These are phyloP conservation scores for Sphecodes monilicornis DNA, from an alignment of 2,888 invertebrate species.

Conservation along the genomic window DNA sequence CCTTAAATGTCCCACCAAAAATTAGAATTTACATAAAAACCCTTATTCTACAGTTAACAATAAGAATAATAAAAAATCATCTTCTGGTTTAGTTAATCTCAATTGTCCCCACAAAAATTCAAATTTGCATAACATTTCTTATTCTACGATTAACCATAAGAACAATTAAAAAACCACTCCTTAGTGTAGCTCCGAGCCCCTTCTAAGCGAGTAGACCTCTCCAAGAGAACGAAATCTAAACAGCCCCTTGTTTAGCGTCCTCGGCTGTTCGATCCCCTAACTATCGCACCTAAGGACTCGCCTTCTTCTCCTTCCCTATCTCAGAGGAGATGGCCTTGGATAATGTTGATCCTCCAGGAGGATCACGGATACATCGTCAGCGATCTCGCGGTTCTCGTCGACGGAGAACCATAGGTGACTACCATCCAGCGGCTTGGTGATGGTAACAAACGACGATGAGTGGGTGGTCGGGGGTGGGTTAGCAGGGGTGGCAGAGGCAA, in stretches of 20 bases:
- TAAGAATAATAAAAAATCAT: background rate
- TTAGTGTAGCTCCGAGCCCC: background rate
- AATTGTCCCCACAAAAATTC: no score
- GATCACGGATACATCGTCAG: slow-evolving; percentile 53
- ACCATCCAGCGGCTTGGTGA: slow-evolving; percentile 65
- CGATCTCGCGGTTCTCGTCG: slow-evolving; percentile 49
- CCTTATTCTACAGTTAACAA: background rate
- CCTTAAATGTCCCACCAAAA: no score
- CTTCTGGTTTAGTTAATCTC: no score
- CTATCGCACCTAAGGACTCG: background rate
- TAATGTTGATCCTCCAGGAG: slow-evolving; percentile 31
- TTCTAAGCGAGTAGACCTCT: background rate
- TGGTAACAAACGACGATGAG: slow-evolving; percentile 79
- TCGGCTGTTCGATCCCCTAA: background rate
- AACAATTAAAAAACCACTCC: background rate
- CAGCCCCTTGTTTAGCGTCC: slow-evolving; percentile 2
- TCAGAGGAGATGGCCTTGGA: slow-evolving; percentile 21
- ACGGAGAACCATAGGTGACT: slow-evolving; percentile 67
- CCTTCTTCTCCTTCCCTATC: background rate
- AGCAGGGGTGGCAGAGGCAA: slow-evolving; percentile 34
- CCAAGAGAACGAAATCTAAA: background rate
- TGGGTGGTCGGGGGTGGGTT: slow-evolving; percentile 1
- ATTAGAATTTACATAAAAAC: no score
- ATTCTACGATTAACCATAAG: background rate
- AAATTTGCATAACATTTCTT: no score